Conservation (phyloP, 1,140 invertebrate genomes). For the Eubasilissa regina region DNA sequence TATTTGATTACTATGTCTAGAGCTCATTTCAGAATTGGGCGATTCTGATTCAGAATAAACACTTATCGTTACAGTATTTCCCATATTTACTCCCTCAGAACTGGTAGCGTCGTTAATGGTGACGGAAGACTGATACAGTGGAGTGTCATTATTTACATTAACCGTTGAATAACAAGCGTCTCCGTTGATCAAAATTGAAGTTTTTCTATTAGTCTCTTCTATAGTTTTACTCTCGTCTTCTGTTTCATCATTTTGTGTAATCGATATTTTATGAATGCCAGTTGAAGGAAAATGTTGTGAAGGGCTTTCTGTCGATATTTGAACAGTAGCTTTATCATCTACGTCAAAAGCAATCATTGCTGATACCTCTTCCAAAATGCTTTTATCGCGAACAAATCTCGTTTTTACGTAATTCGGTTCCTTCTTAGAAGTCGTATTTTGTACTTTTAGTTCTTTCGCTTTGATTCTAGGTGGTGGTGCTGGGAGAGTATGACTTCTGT, state of each 20-base stretch:
- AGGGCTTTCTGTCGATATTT: constrained; percentile 50
- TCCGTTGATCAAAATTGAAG: constrained; percentile 83
- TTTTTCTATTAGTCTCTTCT: constrained; percentile 74
- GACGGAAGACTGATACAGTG: constrained; percentile 79
- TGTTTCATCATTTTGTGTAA: constrained; percentile 53
- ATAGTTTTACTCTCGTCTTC: constrained; percentile 23
- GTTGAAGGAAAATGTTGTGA: constrained; percentile 45
- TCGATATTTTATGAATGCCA: constrained; percentile 55
- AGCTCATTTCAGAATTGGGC: constrained; percentile 45
- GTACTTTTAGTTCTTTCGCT: constrained; percentile 63
- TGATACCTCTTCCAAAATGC: constrained; percentile 48
- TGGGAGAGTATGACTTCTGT: constrained; percentile 55
- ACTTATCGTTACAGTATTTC: constrained; percentile 74
- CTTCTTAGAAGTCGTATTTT: constrained; percentile 62
- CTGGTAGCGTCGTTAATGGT: constrained; percentile 74
- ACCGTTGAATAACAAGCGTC: constrained; percentile 80
- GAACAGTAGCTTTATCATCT: constrained; percentile 53
- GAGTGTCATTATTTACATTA: constrained; percentile 75
- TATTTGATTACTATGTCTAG: constrained; percentile 64
- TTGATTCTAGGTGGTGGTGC: constrained; percentile 70
- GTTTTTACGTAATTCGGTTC: constrained; percentile 72
- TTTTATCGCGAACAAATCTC: constrained; percentile 68
- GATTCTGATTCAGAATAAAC: constrained; percentile 62
- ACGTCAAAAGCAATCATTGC: constrained; percentile 45
- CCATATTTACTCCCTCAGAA: constrained; percentile 67